These are phyloP conservation scores for Calliopsis andreniformis DNA, from an alignment of 1,140 invertebrate genomes.

Conservation along the genomic window DNA sequence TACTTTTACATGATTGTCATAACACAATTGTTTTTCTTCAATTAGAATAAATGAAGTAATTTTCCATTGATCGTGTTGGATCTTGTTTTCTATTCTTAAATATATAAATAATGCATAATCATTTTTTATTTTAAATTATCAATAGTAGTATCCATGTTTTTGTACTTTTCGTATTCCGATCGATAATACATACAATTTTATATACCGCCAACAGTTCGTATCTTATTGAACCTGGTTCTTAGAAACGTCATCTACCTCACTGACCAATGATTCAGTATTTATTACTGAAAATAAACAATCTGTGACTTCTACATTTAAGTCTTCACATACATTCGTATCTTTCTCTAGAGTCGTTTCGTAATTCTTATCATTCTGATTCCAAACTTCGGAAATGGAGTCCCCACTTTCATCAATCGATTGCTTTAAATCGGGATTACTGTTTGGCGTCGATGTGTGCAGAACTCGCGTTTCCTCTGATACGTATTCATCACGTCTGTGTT, in stretches of 20 bases:
- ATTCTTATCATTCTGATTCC: slow-evolving; percentile 48
- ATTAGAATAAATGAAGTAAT: slow-evolving; percentile 1
- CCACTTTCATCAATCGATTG: slow-evolving; percentile 30
- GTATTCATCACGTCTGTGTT: not conserved
- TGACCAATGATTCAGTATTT: slow-evolving; percentile 22
- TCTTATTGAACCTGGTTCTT: slow-evolving; percentile 15
- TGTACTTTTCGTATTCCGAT: slow-evolving; percentile 4
- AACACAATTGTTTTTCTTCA: not conserved
- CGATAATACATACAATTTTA: slow-evolving; percentile 43
- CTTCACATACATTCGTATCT: slow-evolving; percentile 31
- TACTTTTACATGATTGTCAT: slow-evolving; percentile 14
- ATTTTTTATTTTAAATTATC: slow-evolving; percentile 30
- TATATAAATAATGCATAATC: slow-evolving; percentile 45
- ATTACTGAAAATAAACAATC: slow-evolving; percentile 49
- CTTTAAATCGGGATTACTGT: slow-evolving; percentile 29
- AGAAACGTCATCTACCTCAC: slow-evolving; percentile 5
- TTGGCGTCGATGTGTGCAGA: not conserved
- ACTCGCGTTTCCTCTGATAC: not conserved
- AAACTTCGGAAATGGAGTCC: slow-evolving; percentile 58
- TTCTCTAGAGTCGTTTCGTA: slow-evolving; percentile 16
- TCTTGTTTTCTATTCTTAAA: slow-evolving; percentile 25
- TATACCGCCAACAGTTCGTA: slow-evolving; percentile 7
- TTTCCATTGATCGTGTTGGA: not conserved
- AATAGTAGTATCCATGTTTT: slow-evolving; percentile 42
- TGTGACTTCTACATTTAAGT: slow-evolving; percentile 39